A percentile compares a stretch with the other conserved stretches of the same genome.
Evolutionary conservation across 1,140 invertebrate species (phyloP).

Genomic region (Zaprionus inermis): DNA sequence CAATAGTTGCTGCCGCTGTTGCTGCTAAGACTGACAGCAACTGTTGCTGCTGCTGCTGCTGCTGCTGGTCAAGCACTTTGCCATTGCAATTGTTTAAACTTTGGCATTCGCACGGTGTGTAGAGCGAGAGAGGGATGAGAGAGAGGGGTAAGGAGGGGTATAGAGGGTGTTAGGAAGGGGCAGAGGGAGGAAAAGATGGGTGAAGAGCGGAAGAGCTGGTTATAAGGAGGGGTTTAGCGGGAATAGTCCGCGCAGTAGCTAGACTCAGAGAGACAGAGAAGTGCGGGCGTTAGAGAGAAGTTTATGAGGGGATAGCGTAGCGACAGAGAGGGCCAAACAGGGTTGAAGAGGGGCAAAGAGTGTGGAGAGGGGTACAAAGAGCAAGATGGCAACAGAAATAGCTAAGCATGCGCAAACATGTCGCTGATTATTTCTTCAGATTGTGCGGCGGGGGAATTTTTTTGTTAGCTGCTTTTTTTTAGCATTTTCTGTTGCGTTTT

Average conservation of each 20-base stretch:
- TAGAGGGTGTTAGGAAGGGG: neutral
- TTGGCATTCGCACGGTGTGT: conserved; percentile 60
- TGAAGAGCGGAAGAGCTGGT: too few relatives aligned
- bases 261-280: too few relatives aligned
- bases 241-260: too few relatives aligned
- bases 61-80: conserved; percentile 37
- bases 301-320: too few relatives aligned
- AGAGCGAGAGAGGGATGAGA: conserved; percentile 9
- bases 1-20: conserved; percentile 23
- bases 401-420: conserved; percentile 5
- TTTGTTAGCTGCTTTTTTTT: neutral
- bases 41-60: neutral
- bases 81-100: conserved; percentile 59
- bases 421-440: conserved; percentile 7
- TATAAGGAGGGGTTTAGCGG: too few relatives aligned
- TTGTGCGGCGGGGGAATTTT: neutral
- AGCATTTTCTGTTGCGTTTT: too few relatives aligned
- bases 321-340: too few relatives aligned
- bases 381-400: neutral
- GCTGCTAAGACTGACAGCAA: conserved; percentile 9
- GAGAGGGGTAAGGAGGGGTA: neutral
- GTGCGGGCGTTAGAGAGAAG: too few relatives aligned
- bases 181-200: neutral
- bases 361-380: neutral
- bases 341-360: neutral